phyloP scores from a whole-genome alignment of 2,113 vertebrate species.

The Antigone vipio region DNA sequence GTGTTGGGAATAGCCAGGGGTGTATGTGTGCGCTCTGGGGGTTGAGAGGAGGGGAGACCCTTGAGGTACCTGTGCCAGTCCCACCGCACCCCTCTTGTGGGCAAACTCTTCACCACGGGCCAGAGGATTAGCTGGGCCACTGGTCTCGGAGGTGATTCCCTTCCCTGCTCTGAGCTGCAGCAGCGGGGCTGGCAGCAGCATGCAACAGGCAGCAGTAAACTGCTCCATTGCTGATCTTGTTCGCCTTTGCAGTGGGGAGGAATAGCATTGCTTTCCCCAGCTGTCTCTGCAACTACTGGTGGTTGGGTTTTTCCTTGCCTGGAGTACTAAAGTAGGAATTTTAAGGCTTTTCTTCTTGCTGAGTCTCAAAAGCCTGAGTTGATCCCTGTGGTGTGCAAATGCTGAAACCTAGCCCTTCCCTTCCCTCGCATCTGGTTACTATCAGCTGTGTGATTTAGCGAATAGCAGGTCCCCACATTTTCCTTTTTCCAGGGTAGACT shows the following conservation, averaged over 20 bases:
- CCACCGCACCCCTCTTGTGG: neutral
- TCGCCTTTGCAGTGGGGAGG: neutral
- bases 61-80: fast-evolving
- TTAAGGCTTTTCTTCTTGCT: neutral
- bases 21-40: neutral
- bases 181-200: fast-evolving
- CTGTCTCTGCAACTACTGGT: neutral
- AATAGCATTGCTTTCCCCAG: neutral
- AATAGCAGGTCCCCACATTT: neutral
- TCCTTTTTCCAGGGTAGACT: neutral
- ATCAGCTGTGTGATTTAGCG: neutral
- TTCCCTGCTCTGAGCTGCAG: neutral
- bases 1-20: neutral
- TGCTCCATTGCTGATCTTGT: fast-evolving
- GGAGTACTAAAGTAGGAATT: neutral
- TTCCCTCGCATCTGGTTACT: neutral
- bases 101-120: neutral
- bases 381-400: neutral
- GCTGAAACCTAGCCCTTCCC: neutral
- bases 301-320: neutral
- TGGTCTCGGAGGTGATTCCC: neutral
- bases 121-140: neutral
- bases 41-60: neutral
- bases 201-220: neutral
- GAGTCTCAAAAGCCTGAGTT: neutral